Conservation (phyloP, 2,113 vertebrate species). For the Coturnix japonica region DNA sequence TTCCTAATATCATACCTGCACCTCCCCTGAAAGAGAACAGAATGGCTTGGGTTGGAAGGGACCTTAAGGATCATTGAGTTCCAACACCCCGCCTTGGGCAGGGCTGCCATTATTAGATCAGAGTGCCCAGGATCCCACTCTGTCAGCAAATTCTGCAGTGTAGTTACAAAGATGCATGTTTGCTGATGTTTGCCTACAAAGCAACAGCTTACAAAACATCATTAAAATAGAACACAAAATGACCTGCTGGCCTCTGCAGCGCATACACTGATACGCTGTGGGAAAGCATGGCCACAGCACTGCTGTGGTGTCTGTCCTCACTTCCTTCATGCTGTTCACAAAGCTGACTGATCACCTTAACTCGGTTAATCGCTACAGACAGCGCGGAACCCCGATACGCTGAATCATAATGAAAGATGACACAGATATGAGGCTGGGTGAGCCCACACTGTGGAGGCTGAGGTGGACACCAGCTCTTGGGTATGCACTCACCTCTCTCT, state of each 20-base stretch:
- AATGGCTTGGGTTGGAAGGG: too few species aligned
- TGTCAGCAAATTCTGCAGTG: not conserved
- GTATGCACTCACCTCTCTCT: not conserved
- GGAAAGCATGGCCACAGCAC: not conserved
- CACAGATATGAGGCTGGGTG: fast-evolving
- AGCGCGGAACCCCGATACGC: fast-evolving
- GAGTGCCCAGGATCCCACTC: too few species aligned
- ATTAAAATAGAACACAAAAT: not conserved
- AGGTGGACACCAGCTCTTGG: not conserved
- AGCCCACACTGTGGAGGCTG: fast-evolving
- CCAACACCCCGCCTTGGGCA: too few species aligned
- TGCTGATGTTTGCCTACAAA: not conserved
- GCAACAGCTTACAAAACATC: not conserved
- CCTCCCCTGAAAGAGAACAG: not conserved
- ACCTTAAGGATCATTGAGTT: too few species aligned
- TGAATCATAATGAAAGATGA: not conserved
- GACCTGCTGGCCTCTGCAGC: not conserved
- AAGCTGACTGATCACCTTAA: not conserved
- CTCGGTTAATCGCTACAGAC: not conserved
- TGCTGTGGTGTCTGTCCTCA: not conserved
- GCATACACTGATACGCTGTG: not conserved
- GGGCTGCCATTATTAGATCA: too few species aligned
- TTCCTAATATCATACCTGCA: too few species aligned
- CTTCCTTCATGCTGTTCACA: not conserved
- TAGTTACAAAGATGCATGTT: not conserved